These are phyloP conservation scores for Psittacula cyanocephala DNA, from an alignment of 2,113 vertebrate species.

Conservation along the genomic window DNA sequence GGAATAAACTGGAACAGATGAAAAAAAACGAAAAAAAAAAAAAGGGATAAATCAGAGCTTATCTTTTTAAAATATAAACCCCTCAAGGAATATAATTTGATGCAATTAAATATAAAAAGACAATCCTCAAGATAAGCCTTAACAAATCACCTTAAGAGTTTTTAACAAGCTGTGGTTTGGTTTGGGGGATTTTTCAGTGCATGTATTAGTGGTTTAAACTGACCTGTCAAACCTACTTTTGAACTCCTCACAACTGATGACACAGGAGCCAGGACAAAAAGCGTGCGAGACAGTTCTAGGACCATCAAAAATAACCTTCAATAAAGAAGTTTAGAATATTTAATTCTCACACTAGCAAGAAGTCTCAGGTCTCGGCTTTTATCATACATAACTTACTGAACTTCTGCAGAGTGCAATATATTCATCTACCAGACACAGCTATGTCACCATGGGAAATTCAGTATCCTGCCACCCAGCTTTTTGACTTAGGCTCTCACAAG, in stretches of 20 bases:
- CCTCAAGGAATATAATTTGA: constrained; percentile 14
- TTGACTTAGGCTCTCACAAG: not conserved
- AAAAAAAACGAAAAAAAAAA: not conserved
- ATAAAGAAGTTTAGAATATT: not conserved
- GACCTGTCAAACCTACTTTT: not conserved
- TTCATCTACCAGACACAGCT: not conserved
- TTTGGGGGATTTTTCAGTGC: not conserved
- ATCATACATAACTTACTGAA: not conserved
- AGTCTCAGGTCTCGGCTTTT: not conserved
- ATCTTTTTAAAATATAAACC: constrained; percentile 18
- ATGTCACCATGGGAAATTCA: rapidly evolving
- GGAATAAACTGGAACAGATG: not conserved
- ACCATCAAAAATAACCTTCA: not conserved
- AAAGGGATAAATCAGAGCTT: not conserved
- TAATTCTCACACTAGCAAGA: not conserved
- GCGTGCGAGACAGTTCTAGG: too few species aligned
- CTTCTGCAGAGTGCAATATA: rapidly evolving
- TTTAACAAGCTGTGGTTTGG: not conserved
- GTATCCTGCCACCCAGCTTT: not conserved
- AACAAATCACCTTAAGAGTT: constrained; percentile 55
- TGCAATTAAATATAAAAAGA: constrained; percentile 44
- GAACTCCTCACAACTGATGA: not conserved
- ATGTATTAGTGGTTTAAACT: not conserved
- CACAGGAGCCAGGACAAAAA: not conserved
- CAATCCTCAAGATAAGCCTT: constrained; percentile 45